Percentiles rank a stretch among this genome's conserved stretches.
Conservation (phyloP, 2,888 invertebrate genomes). For the Lymantria dispar region DNA sequence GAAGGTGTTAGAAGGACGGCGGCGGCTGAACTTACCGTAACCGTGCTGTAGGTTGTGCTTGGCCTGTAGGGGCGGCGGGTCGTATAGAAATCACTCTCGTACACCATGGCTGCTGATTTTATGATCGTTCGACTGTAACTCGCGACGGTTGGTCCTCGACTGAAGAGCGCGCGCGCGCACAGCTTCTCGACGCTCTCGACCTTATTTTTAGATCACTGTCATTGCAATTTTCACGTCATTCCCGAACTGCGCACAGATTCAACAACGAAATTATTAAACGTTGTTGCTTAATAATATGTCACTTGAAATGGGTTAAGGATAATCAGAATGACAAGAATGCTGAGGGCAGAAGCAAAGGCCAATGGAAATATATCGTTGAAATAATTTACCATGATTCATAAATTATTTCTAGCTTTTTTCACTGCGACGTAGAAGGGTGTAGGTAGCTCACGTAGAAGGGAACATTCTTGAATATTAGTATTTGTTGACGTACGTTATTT, state of each 20-base stretch:
- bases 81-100: constrained; percentile 96
- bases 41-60: constrained; percentile 89
- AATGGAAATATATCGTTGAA: constrained; percentile 39
- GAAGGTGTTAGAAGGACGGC: constrained; percentile 52
- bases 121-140: constrained; percentile 72
- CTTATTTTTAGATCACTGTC: constrained; percentile 80
- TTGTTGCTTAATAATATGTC: constrained; percentile 35
- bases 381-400: constrained; percentile 32
- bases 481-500: constrained; percentile 21
- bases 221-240: constrained; percentile 79
- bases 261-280: constrained; percentile 56
- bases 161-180: constrained; percentile 54
- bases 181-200: constrained; percentile 52
- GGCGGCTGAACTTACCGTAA: constrained; percentile 81
- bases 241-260: constrained; percentile 53
- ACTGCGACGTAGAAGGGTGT: constrained; percentile 31
- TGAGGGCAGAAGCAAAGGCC: constrained; percentile 31
- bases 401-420: constrained; percentile 15
- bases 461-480: constrained; percentile 19
- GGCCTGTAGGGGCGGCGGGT: constrained; percentile 92
- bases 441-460: constrained; percentile 32
- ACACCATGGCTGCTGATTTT: constrained; percentile 87
- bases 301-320: constrained; percentile 75
- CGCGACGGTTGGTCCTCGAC: constrained; percentile 78
- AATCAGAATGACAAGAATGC: constrained; percentile 46